Percentiles rank a stretch among this genome's conserved stretches.
These are phyloP conservation scores for Ormia ochracea DNA, from an alignment of 2,888 invertebrate species.

Conservation along the genomic window DNA sequence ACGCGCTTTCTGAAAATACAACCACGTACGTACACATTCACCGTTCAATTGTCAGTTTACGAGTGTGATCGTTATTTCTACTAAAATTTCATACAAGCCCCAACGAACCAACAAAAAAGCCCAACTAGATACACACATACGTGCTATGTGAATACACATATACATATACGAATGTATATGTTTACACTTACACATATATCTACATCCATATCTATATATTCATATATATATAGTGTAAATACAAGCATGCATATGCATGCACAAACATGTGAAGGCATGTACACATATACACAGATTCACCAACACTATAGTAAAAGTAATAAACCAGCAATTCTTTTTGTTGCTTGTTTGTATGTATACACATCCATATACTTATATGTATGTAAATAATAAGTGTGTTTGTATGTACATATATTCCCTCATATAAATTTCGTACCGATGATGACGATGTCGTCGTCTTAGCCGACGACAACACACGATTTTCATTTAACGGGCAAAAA, in stretches of 20 bases:
- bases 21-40: slow-evolving; percentile 56
- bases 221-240: no score
- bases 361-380: no score
- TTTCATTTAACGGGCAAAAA: slow-evolving; percentile 41
- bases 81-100: slow-evolving; percentile 60
- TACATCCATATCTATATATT: no score
- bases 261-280: no score
- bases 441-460: slow-evolving; percentile 22
- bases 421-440: slow-evolving; percentile 5
- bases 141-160: no score
- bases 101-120: slow-evolving; percentile 63
- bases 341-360: not conserved
- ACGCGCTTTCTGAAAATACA: slow-evolving; percentile 37
- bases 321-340: slow-evolving; percentile 29
- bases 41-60: slow-evolving; percentile 67
- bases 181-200: not conserved
- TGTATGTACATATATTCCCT: not conserved
- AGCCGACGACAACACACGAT: slow-evolving; percentile 21
- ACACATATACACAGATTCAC: slow-evolving; percentile 6
- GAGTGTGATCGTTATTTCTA: slow-evolving; percentile 76
- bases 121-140: slow-evolving; percentile 55
- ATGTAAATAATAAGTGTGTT: no score
- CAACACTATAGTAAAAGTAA: slow-evolving; percentile 42
- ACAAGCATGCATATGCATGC: no score
- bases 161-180: not conserved